Percentiles rank a stretch among this genome's conserved stretches.
Evolutionary conservation across 2,888 invertebrate species (phyloP).

Genomic region (Desoria tigrina): DNA sequence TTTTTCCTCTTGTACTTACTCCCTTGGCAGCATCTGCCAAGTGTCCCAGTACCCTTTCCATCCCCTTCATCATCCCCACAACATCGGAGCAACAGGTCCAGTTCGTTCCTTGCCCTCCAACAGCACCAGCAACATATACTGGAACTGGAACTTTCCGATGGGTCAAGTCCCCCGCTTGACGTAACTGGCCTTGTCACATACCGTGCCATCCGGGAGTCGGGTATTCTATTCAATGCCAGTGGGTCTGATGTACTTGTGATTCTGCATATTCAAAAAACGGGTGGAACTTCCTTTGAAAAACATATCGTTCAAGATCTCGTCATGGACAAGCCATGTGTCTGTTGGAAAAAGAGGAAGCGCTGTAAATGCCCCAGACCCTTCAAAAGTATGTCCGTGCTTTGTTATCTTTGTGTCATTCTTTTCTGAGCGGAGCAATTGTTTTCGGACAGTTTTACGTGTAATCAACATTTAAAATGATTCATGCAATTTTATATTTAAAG

Average conservation of each 20-base stretch:
- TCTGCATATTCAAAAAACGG: conserved; percentile 98
- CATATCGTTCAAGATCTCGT: conserved; percentile 95
- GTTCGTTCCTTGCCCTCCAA: neutral
- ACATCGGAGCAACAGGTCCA: conserved; percentile 25
- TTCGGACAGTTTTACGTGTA: too few species aligned
- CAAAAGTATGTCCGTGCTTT: conserved; percentile 25
- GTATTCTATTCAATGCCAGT: conserved; percentile 48
- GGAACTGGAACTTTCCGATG: conserved; percentile 17
- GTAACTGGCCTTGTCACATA: conserved; percentile 50
- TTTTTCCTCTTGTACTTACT: conserved; percentile 50
- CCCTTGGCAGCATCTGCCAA: conserved; percentile 51
- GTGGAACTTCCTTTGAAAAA: conserved; percentile 95
- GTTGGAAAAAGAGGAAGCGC: conserved; percentile 82
- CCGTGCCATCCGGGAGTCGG: conserved; percentile 44
- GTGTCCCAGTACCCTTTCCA: conserved; percentile 45
- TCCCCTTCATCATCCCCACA: conserved; percentile 36
- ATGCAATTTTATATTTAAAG: too few species aligned
- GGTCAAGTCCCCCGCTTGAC: conserved; percentile 5
- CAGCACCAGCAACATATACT: neutral
- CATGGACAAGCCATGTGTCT: conserved; percentile 87
- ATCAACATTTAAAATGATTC: too few species aligned
- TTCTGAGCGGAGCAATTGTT: too few species aligned
- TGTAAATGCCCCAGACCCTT: conserved; percentile 85
- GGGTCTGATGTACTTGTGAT: conserved; percentile 96
- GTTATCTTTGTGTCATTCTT: neutral